A percentile compares a stretch with the other conserved stretches of the same genome.
Evolutionary conservation across 2,888 invertebrate species (phyloP).

Genomic region (Julus scandinavius): DNA sequence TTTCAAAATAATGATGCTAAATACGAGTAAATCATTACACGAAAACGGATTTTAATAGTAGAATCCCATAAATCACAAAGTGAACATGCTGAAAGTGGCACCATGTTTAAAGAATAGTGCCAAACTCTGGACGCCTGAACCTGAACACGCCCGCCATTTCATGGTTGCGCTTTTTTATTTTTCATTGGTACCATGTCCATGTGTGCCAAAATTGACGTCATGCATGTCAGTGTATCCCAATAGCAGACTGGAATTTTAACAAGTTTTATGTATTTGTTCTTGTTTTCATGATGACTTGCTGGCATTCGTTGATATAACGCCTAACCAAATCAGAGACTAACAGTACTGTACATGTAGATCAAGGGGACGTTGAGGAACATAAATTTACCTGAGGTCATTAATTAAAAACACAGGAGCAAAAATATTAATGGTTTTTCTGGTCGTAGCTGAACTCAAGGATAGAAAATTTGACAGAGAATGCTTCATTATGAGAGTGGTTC

Average conservation of each 20-base stretch:
- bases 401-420: background rate
- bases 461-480: background rate
- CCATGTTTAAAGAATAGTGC: background rate
- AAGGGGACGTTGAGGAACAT: background rate
- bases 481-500: background rate
- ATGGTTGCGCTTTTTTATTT: background rate
- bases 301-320: background rate
- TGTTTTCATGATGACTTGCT: background rate
- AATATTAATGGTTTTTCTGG: background rate
- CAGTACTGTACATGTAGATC: background rate
- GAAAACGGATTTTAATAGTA: background rate
- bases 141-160: background rate
- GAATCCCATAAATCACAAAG: background rate
- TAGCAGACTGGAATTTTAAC: background rate
- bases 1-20: background rate
- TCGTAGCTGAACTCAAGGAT: background rate
- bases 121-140: background rate
- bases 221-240: background rate
- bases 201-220: conserved; percentile 12
- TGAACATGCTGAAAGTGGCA: background rate
- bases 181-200: background rate
- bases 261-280: background rate
- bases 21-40: background rate
- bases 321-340: background rate
- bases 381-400: background rate